Evolutionary conservation across 2,888 invertebrate genomes (phyloP).

Genomic region (Eubasilissa splendida): DNA sequence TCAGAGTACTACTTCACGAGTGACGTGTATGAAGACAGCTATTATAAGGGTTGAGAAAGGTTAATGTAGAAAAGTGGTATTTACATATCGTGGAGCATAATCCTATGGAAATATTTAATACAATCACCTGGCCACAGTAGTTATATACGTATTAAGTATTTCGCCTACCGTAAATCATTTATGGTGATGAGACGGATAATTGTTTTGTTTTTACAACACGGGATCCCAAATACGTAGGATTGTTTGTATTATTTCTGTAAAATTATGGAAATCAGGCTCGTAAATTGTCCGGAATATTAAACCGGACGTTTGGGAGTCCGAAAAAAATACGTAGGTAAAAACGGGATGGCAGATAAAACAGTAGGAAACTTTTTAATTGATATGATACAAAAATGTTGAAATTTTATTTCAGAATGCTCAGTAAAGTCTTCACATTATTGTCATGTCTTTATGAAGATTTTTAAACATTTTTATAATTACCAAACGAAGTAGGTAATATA

Average conservation of each 20-base stretch:
- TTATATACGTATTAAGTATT: constrained; percentile 7
- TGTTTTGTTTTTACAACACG: constrained; percentile 24
- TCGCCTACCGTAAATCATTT: constrained; percentile 48
- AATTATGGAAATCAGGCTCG: constrained; percentile 19
- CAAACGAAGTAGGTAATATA: too few species aligned
- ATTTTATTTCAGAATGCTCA: not conserved
- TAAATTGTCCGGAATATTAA: constrained; percentile 1
- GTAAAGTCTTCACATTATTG: too few species aligned
- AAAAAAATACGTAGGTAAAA: not conserved
- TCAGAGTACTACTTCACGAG: not conserved
- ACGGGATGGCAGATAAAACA: constrained; percentile 39
- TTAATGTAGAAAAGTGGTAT: constrained; percentile 17
- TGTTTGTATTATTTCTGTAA: constrained; percentile 20
- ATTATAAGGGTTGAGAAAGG: constrained; percentile 22
- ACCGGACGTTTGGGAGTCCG: not conserved
- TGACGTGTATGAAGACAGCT: not conserved
- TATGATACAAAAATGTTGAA: constrained; percentile 8
- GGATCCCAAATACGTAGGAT: not conserved
- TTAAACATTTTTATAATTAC: too few species aligned
- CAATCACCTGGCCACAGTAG: constrained; percentile 36
- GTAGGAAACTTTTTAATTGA: constrained; percentile 56
- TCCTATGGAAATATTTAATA: constrained; percentile 13
- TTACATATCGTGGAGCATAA: constrained; percentile 3
- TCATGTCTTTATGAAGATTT: too few species aligned
- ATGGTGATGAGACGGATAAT: constrained; percentile 42